Conservation (phyloP, 2,113 vertebrate genomes). For the Chaetodon auriga region DNA sequence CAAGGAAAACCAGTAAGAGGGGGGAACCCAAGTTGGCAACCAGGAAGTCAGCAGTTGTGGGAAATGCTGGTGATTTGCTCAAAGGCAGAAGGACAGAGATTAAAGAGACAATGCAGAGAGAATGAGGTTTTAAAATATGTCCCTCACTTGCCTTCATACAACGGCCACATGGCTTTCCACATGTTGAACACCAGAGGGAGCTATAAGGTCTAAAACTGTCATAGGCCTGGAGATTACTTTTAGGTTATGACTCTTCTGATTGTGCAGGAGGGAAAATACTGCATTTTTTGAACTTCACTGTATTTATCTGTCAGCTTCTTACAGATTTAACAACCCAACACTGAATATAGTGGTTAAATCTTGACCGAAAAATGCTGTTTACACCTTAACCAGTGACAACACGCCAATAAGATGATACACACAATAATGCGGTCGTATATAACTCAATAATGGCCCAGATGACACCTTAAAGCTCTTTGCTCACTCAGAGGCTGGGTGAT, state of each 20-base stretch:
- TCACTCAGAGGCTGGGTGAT: too few relatives aligned
- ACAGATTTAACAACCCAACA: not conserved
- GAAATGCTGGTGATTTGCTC: not conserved
- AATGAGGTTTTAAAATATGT: not conserved
- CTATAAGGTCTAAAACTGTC: conserved; percentile 2
- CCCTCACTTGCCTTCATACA: not conserved
- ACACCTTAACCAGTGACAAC: not conserved
- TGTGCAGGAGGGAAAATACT: not conserved
- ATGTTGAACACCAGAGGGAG: conserved; percentile 37
- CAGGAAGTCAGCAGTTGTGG: not conserved
- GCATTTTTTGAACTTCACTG: not conserved
- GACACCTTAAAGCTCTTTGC: too few relatives aligned
- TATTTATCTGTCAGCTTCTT: not conserved
- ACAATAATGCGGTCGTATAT: too few relatives aligned
- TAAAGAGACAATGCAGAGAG: not conserved
- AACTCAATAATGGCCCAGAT: too few relatives aligned
- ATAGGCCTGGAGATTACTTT: not conserved
- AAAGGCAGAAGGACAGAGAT: not conserved
- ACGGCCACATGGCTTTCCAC: not conserved
- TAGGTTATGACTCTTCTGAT: not conserved
- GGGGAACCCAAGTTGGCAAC: not conserved
- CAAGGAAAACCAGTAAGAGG: not conserved
- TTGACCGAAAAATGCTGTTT: too few relatives aligned
- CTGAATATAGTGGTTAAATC: too few relatives aligned
- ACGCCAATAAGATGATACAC: too few relatives aligned